phyloP scores from a whole-genome alignment of 2,113 vertebrate genomes.

The Pavo muticus region DNA sequence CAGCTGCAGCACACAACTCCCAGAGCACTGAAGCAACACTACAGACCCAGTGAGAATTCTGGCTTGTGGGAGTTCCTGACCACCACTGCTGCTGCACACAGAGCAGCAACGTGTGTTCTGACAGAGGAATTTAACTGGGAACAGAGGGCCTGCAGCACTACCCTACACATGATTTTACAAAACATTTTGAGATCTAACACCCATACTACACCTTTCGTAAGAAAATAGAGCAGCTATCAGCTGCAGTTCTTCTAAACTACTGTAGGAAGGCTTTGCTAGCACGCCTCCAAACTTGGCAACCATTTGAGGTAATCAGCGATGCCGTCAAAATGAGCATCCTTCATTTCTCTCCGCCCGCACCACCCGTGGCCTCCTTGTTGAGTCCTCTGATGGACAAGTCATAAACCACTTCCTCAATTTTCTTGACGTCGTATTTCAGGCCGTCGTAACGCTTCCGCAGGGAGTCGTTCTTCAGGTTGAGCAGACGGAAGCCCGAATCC shows the following conservation, averaged over 20 bases:
- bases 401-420: constrained; percentile 98
- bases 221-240: constrained; percentile 73
- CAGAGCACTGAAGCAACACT: neutral
- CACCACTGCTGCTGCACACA: neutral
- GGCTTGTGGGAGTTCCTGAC: neutral
- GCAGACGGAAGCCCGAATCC: constrained; percentile 96
- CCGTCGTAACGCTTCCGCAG: constrained; percentile 97
- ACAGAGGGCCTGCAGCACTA: neutral
- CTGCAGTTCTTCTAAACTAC: constrained; percentile 73
- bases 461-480: constrained; percentile 98
- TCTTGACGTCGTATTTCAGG: constrained; percentile 98
- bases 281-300: constrained; percentile 64
- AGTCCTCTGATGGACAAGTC: constrained; percentile 96
- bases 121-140: neutral
- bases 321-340: neutral
- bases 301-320: constrained; percentile 46
- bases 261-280: constrained; percentile 43
- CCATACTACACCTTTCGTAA: constrained; percentile 66
- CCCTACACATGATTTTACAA: constrained; percentile 35
- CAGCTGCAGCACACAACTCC: neutral
- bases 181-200: constrained; percentile 54
- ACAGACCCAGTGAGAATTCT: neutral
- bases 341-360: constrained; percentile 80
- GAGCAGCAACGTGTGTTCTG: neutral
- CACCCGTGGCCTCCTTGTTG: constrained; percentile 82